Conservation (phyloP, 1,140 invertebrate species). For the Orussus abietinus region DNA sequence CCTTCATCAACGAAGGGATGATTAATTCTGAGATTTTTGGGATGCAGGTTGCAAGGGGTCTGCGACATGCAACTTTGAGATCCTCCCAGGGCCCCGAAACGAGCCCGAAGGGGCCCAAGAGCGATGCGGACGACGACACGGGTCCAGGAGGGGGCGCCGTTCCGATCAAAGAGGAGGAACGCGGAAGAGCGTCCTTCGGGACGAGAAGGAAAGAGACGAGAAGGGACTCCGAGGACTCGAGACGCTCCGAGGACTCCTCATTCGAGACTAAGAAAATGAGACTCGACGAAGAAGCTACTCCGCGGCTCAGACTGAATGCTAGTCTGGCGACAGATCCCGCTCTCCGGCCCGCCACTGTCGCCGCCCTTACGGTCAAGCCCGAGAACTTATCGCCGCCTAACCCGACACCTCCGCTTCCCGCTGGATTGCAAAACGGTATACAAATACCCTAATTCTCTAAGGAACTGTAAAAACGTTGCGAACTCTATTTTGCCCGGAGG, state of each 20-base stretch:
- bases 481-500: too few relatives aligned
- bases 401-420: conserved; percentile 31
- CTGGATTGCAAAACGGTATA: conserved; percentile 47
- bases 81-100: conserved; percentile 32
- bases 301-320: conserved; percentile 70
- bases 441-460: too few relatives aligned
- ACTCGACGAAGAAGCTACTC: conserved; percentile 53
- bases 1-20: not conserved
- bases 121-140: conserved; percentile 38
- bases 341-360: conserved; percentile 57
- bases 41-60: conserved; percentile 28
- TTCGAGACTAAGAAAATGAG: conserved; percentile 36
- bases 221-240: conserved; percentile 19
- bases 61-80: conserved; percentile 27
- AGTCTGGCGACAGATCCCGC: conserved; percentile 78
- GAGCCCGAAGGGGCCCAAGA: conserved; percentile 33
- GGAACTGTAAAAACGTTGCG: too few relatives aligned
- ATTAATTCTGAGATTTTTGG: conserved; percentile 2
- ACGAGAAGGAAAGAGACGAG: too few relatives aligned
- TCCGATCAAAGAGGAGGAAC: conserved; percentile 30
- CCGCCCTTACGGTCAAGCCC: conserved; percentile 46
- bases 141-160: too few relatives aligned
- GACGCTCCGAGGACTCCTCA: conserved; percentile 26
- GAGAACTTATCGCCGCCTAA: conserved; percentile 42
- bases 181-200: conserved; percentile 19